phyloP scores from a whole-genome alignment of 2,888 invertebrate genomes.

The Sphaeridia pumilis region DNA sequence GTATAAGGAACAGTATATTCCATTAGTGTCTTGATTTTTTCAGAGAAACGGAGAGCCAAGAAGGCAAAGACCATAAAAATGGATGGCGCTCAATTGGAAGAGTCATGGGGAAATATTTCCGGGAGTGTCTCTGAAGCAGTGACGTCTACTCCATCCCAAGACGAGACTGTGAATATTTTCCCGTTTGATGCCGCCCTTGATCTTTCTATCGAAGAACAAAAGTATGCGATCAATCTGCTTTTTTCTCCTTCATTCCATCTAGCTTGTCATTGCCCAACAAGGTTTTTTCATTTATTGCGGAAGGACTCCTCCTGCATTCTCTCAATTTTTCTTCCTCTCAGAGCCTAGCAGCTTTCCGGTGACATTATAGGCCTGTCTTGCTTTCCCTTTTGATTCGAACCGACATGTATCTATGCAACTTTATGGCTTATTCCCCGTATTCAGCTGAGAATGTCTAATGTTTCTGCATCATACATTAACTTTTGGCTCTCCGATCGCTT shows the following conservation, averaged over 20 bases:
- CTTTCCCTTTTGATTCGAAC: background rate
- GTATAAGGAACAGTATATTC: background rate
- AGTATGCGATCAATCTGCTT: slow-evolving; percentile 46
- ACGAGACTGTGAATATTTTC: slow-evolving; percentile 49
- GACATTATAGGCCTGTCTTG: too few species aligned
- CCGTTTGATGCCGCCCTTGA: slow-evolving; percentile 82
- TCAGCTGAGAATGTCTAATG: too few species aligned
- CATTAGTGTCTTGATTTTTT: background rate
- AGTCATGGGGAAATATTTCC: slow-evolving; percentile 23
- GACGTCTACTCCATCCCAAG: slow-evolving; percentile 21
- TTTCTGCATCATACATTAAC: too few species aligned
- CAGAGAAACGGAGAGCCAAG: slow-evolving; percentile 4
- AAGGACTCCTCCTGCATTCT: slow-evolving; percentile 7
- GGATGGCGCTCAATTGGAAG: slow-evolving; percentile 18
- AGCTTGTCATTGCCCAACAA: slow-evolving; percentile 5
- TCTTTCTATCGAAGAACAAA: slow-evolving; percentile 74
- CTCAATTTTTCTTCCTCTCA: background rate
- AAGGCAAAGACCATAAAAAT: background rate
- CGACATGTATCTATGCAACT: background rate
- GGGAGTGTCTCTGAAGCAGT: slow-evolving; percentile 20
- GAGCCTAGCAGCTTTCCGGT: too few species aligned
- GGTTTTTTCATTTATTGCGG: slow-evolving; percentile 15
- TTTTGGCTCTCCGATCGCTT: too few species aligned
- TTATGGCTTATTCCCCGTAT: background rate
- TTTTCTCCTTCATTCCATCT: slow-evolving; percentile 4